phyloP scores from a whole-genome alignment of 2,888 invertebrate species.

The Mythimna impura region DNA sequence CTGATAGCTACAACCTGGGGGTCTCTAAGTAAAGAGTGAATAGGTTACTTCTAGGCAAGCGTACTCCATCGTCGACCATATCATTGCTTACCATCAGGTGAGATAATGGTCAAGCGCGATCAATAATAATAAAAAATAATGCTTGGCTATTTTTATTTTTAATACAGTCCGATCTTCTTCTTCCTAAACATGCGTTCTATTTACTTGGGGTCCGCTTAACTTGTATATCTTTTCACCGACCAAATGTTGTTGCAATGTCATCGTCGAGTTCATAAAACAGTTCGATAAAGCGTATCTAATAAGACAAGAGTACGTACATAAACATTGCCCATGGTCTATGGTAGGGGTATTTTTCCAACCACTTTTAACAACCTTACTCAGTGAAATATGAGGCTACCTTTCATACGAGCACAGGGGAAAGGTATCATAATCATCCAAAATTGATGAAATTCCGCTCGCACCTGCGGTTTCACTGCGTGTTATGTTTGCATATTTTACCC shows the following conservation, averaged over 20 bases:
- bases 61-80: no score
- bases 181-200: not conserved
- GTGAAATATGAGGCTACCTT: slow-evolving; percentile 29
- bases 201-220: not conserved
- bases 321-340: not conserved
- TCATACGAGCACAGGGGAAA: slow-evolving; percentile 29
- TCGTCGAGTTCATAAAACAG: not conserved
- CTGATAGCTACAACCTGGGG: no score
- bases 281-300: not conserved
- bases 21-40: no score
- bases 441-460: slow-evolving; percentile 63
- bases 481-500: slow-evolving; percentile 62
- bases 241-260: not conserved
- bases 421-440: slow-evolving; percentile 58
- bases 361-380: slow-evolving; percentile 20
- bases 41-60: no score
- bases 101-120: no score
- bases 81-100: no score
- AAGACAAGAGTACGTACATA: not conserved
- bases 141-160: not conserved
- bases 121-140: no score
- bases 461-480: slow-evolving; percentile 61
- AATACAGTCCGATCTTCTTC: not conserved
- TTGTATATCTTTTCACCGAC: not conserved
- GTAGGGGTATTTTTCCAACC: not conserved